Percentiles rank a stretch among this genome's conserved stretches.
Evolutionary conservation across 2,888 invertebrate genomes (phyloP).

Genomic region (Ptychoptera albimana): DNA sequence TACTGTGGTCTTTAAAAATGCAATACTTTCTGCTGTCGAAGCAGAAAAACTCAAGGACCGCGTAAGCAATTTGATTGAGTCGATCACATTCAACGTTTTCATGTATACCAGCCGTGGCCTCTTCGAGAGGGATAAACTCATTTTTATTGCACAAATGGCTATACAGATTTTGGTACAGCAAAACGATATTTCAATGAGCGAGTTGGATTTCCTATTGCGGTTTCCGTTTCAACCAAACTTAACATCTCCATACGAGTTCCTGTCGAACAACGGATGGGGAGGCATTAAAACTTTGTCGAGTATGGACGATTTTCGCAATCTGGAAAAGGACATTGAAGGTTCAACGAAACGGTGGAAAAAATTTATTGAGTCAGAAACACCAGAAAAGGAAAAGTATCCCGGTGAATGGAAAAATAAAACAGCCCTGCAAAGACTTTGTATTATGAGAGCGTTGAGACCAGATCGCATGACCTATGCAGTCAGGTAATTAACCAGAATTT

Average conservation of each 20-base stretch:
- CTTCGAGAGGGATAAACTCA: conserved; percentile 84
- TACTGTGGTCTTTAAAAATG: conserved; percentile 79
- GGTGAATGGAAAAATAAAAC: conserved; percentile 94
- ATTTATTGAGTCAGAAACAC: conserved; percentile 78
- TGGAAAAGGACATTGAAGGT: conserved; percentile 86
- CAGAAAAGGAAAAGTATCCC: conserved; percentile 84
- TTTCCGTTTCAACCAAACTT: conserved; percentile 61
- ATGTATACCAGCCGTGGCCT: conserved; percentile 81
- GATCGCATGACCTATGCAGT: conserved; percentile 92
- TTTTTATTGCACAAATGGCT: conserved; percentile 77
- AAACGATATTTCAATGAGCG: conserved; percentile 49
- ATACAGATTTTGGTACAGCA: conserved; percentile 39
- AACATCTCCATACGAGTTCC: conserved; percentile 65
- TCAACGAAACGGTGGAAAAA: conserved; percentile 87
- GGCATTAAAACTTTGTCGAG: conserved; percentile 63
- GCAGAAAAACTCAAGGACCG: conserved; percentile 53
- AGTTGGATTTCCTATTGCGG: conserved; percentile 77
- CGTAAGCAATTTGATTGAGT: conserved; percentile 64
- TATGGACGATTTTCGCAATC: conserved; percentile 68
- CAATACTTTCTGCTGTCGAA: conserved; percentile 51
- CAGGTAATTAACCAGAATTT: conserved; percentile 30
- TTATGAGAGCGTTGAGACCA: conserved; percentile 77
- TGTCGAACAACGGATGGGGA: conserved; percentile 65
- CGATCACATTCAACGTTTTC: conserved; percentile 74
- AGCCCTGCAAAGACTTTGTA: conserved; percentile 73